Conservation (phyloP, 2,113 vertebrate genomes). For the Cynopterus brachyotis region DNA sequence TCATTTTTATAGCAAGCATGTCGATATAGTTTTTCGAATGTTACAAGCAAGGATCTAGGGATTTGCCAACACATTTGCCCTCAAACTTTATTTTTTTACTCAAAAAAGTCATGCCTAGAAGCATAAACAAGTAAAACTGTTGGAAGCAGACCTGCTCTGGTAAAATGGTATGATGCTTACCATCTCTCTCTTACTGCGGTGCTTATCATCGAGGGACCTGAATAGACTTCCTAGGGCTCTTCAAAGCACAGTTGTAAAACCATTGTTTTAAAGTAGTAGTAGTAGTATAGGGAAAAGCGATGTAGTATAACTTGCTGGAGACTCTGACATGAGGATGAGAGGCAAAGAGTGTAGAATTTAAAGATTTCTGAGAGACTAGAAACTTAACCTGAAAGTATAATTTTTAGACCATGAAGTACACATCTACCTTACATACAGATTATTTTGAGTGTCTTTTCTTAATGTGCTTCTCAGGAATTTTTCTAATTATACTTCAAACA, state of each 20-base stretch:
- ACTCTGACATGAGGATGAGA: not conserved
- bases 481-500: not conserved
- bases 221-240: not conserved
- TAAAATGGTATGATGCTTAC: not conserved
- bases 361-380: not conserved
- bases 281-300: not conserved
- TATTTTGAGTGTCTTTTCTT: not conserved
- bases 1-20: not conserved
- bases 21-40: not conserved
- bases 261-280: not conserved
- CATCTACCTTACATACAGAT: not conserved
- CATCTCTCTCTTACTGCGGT: not conserved
- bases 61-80: not conserved
- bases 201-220: not conserved
- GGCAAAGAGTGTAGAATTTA: not conserved
- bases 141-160: not conserved
- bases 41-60: not conserved
- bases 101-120: not conserved
- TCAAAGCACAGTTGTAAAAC: not conserved
- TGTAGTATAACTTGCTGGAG: not conserved
- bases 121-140: conserved; percentile 25
- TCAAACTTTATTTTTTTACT: not conserved
- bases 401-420: not conserved
- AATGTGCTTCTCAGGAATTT: not conserved
- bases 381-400: not conserved